Evolutionary conservation across 2,113 vertebrate genomes (phyloP), one percentile per base, ranked within the genome.

Genomic region (Cynocephalus volans): DNA sequence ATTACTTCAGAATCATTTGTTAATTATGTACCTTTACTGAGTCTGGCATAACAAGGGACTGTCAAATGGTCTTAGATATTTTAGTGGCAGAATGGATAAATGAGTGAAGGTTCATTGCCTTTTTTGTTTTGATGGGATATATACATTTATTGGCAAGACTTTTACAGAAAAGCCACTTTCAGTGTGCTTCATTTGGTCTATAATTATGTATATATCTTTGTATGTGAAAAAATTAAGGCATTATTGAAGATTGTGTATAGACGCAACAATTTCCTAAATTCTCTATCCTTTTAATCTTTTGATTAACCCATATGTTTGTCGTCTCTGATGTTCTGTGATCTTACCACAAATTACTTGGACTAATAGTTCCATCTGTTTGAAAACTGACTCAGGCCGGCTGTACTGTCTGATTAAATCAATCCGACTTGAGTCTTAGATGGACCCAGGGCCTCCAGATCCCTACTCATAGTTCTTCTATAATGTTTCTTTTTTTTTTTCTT

Each of bases 321-420:
- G 70, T 73, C 26, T 69, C 45, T 92, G 76, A 77, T 75, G 14
- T 76, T 88, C 33, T 73, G 54, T 96, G 72, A 69, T 24, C 54
- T 96, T 93, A 60, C 24, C 48, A 88, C 21, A 82, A 96, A 45
- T 5, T 93, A 50, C 8, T 67, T 89, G 48, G 15, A 88, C 52
- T 85, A 85, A 91, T 19, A 58, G 41, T 28, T 93, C 17, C 21
- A 89, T 81, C 9, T 86, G 19, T 50, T 23, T 96, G 28, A 89
- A 93, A 77, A 88, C 5, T 73, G 41, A 76, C 41, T 60, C 24
- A 54, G 28, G 5, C 41, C 33, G 56, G 8, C 3, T 80, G 26
- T 62, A 10, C 7, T 31, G 45, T 62, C 36, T 81, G 24, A 54
- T 58, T 72, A 76, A 79, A 76, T 84, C 23, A 85, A 12, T 48